Conservation (phyloP, 64 coral and sea anemone species). For the Montipora foliosa region DNA sequence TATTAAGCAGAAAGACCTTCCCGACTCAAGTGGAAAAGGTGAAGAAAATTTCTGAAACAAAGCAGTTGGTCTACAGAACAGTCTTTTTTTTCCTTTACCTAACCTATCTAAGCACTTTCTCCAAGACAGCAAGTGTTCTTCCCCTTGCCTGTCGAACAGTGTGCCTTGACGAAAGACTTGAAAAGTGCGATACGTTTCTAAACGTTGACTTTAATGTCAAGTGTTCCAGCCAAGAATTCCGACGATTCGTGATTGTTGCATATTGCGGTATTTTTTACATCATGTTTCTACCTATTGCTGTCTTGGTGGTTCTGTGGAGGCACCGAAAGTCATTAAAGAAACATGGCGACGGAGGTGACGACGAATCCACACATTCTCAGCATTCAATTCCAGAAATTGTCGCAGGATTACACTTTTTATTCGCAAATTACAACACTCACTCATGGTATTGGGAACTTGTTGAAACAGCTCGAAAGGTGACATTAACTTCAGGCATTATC, state of each 20-base stretch:
- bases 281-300: background rate
- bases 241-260: background rate
- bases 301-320: background rate
- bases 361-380: background rate
- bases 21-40: background rate
- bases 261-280: background rate
- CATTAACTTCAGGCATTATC: background rate
- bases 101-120: background rate
- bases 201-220: slow-evolving; percentile 33
- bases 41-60: background rate
- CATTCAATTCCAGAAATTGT: background rate
- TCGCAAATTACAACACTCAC: background rate
- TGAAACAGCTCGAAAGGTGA: background rate
- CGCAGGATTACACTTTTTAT: background rate
- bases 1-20: background rate
- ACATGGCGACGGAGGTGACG: background rate
- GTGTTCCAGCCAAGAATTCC: background rate
- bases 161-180: background rate
- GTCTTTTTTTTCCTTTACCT: slow-evolving; percentile 16
- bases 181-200: background rate
- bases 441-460: slow-evolving; percentile 21
- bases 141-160: background rate
- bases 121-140: slow-evolving; percentile 2
- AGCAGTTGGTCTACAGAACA: background rate
- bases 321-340: background rate